Percentiles rank a stretch among this genome's conserved stretches.
These are phyloP conservation scores for Brachylomia viminalis DNA, from an alignment of 2,888 invertebrate species.

Conservation along the genomic window DNA sequence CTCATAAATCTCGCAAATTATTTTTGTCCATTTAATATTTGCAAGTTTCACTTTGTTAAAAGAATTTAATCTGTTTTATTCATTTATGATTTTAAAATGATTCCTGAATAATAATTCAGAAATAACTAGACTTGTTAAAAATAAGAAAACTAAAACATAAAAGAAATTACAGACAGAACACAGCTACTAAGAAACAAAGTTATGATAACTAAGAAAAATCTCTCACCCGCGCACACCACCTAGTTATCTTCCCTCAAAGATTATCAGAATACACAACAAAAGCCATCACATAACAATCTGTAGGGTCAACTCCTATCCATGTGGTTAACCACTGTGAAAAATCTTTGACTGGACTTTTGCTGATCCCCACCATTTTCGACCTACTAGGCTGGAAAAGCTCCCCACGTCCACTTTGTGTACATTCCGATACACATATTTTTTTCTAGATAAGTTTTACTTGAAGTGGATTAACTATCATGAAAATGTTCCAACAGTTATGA, in stretches of 20 bases:
- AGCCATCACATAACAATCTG: conserved; percentile 26
- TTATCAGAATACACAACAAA: conserved; percentile 37
- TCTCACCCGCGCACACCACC: not conserved
- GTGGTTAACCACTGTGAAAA: conserved; percentile 63
- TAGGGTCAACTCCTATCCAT: conserved; percentile 43
- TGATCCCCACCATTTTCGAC: conserved; percentile 49
- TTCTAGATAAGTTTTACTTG: not conserved
- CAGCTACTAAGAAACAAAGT: not conserved
- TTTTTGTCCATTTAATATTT: not conserved
- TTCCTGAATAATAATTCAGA: not conserved
- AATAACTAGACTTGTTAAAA: not conserved
- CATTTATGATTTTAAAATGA: not conserved
- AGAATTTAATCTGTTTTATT: not conserved
- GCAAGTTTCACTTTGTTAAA: not conserved
- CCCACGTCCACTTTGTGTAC: conserved; percentile 43
- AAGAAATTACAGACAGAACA: too few relatives aligned
- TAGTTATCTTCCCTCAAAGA: conserved; percentile 21
- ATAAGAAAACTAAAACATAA: not conserved
- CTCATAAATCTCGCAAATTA: not conserved
- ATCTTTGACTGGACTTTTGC: conserved; percentile 77
- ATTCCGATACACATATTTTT: conserved; percentile 43
- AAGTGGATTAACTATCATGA: not conserved
- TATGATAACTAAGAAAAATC: not conserved
- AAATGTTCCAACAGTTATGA: not conserved
- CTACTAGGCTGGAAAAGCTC: conserved; percentile 72